These are phyloP conservation scores for Grallaria varia DNA, from an alignment of 2,113 vertebrate species.

Conservation along the genomic window DNA sequence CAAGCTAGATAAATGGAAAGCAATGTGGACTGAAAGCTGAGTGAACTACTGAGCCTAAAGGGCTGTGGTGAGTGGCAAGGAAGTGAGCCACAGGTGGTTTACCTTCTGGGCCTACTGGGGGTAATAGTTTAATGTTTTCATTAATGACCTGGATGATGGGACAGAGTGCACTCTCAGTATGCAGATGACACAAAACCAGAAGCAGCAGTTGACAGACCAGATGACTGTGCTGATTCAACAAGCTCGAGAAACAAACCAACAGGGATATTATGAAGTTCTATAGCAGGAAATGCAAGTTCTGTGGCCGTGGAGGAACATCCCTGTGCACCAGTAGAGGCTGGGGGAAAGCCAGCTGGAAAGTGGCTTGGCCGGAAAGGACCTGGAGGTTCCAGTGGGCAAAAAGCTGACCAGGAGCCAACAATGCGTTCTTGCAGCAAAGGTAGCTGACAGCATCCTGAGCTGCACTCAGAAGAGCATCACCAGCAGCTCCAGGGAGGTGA, in stretches of 20 bases:
- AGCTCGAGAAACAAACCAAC: background rate
- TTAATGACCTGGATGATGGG: background rate
- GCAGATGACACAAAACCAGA: background rate
- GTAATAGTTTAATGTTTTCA: background rate
- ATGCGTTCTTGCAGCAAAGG: background rate
- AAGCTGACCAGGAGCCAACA: background rate
- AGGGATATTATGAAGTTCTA: accelerated
- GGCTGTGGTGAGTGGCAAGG: background rate
- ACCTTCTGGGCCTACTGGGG: background rate
- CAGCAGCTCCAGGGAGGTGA: background rate
- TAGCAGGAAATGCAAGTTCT: background rate
- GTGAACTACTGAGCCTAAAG: background rate
- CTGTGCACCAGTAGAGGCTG: background rate
- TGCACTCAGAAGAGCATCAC: background rate
- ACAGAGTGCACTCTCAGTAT: background rate
- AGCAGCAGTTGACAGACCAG: background rate
- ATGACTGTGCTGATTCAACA: background rate
- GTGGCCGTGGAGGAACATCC: background rate
- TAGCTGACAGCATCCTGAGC: background rate
- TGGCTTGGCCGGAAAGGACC: background rate
- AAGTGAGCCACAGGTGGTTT: background rate
- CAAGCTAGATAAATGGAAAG: background rate
- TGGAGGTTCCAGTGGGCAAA: background rate
- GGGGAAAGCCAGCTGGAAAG: background rate
- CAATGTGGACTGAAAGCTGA: background rate